Conservation (phyloP, 2,797 vertebrate species). For the Bradypus variegatus region DNA sequence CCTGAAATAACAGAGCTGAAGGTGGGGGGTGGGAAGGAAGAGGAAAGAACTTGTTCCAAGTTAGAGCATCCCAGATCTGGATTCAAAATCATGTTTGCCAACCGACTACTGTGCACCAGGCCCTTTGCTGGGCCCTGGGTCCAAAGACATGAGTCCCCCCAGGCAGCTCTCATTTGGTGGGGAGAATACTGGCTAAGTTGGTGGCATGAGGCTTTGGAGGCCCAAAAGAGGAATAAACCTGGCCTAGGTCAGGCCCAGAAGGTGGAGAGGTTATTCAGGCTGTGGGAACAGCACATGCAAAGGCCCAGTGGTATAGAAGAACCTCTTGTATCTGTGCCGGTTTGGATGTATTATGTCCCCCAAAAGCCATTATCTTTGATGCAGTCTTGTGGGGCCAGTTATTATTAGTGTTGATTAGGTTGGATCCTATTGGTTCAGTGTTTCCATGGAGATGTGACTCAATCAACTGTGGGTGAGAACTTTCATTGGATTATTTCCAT, state of each 20-base stretch:
- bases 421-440: no score
- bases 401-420: no score
- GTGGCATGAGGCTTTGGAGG: not conserved
- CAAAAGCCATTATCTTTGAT: no score
- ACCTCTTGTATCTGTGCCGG: not conserved
- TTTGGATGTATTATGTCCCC: no score
- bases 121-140: not conserved
- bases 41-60: not conserved
- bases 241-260: not conserved
- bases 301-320: not conserved
- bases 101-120: not conserved
- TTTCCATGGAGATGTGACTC: no score
- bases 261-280: not conserved
- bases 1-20: not conserved
- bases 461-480: no score
- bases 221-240: not conserved
- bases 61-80: not conserved
- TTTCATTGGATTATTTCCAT: no score
- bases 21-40: not conserved
- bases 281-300: not conserved
- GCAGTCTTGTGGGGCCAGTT: no score
- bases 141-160: not conserved
- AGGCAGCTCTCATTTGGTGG: not conserved
- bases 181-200: not conserved
- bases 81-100: not conserved